These are phyloP conservation scores for Physocephala rufipes DNA, from an alignment of 2,888 invertebrate genomes.

Conservation along the genomic window DNA sequence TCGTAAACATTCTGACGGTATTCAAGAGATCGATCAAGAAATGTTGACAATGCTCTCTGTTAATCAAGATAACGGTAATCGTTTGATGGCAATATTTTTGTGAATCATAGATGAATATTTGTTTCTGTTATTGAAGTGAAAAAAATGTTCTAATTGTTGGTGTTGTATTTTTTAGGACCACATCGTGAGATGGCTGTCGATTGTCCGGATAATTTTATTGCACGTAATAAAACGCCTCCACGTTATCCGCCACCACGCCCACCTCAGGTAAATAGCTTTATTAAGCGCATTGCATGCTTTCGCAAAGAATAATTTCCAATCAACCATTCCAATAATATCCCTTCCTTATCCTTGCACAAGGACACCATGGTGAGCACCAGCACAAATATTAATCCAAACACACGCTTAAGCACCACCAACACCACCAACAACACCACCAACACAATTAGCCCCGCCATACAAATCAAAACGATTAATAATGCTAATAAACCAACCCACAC, in stretches of 20 bases:
- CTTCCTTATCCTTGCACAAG: conserved; percentile 18
- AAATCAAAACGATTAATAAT: conserved; percentile 31
- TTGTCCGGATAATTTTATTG: conserved; percentile 94
- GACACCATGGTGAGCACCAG: conserved; percentile 31
- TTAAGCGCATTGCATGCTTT: background rate
- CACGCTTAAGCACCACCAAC: conserved; percentile 38
- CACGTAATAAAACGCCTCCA: conserved; percentile 89
- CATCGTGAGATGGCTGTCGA: conserved; percentile 99
- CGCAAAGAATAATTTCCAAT: too few species aligned
- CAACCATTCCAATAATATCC: background rate
- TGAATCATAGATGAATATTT: background rate
- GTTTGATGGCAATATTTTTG: background rate
- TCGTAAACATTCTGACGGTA: conserved; percentile 67
- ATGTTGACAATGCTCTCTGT: conserved; percentile 81
- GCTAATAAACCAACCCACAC: conserved; percentile 34
- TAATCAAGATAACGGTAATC: conserved; percentile 72
- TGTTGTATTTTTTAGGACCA: conserved; percentile 71
- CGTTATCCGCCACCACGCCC: conserved; percentile 86
- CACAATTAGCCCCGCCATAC: conserved; percentile 37
- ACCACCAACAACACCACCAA: conserved; percentile 41
- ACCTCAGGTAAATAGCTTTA: conserved; percentile 68
- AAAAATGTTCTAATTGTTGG: conserved; percentile 13
- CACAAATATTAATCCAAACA: conserved; percentile 30
- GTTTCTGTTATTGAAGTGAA: too few species aligned
- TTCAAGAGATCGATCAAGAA: conserved; percentile 70